A percentile compares a stretch with the other conserved stretches of the same genome.
Conservation (phyloP, 1,140 invertebrate species). For the Diabrotica virgifera region DNA sequence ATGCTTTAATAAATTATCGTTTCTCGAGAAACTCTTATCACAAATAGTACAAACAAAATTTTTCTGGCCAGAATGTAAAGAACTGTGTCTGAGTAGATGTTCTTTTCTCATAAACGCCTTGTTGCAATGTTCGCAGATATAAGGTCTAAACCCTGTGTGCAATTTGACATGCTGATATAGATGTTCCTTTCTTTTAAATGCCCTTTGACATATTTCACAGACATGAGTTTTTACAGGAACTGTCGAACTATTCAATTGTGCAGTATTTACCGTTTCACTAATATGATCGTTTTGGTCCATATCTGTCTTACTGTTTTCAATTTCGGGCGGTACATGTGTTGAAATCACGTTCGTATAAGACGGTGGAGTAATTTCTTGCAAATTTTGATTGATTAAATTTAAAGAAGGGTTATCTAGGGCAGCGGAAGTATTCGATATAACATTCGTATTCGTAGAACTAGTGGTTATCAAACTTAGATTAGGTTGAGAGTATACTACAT, state of each 20-base stretch:
- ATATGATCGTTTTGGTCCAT: neutral
- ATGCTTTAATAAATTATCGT: conserved; percentile 75
- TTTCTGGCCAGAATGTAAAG: conserved; percentile 72
- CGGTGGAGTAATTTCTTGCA: conserved; percentile 20
- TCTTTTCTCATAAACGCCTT: conserved; percentile 73
- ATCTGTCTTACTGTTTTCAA: neutral
- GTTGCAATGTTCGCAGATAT: conserved; percentile 61
- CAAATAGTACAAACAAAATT: conserved; percentile 74
- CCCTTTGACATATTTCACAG: conserved; percentile 59
- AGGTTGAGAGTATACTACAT: conserved; percentile 14
- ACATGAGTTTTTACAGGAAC: conserved; percentile 32
- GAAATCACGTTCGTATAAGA: conserved; percentile 18
- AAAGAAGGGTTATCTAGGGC: conserved; percentile 25
- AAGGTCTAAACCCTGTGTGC: conserved; percentile 69
- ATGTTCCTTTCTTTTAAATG: conserved; percentile 61
- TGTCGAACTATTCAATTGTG: neutral
- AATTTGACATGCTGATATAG: conserved; percentile 59
- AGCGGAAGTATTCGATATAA: conserved; percentile 16
- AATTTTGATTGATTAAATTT: conserved; percentile 25
- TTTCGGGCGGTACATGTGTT: neutral
- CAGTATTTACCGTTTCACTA: neutral
- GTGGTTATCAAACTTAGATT: conserved; percentile 18
- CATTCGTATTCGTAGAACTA: conserved; percentile 16
- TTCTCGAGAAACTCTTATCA: conserved; percentile 71
- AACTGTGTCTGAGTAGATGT: conserved; percentile 66